These are phyloP conservation scores for Diachasma alloeum DNA, from an alignment of 1,140 invertebrate species.

Conservation along the genomic window DNA sequence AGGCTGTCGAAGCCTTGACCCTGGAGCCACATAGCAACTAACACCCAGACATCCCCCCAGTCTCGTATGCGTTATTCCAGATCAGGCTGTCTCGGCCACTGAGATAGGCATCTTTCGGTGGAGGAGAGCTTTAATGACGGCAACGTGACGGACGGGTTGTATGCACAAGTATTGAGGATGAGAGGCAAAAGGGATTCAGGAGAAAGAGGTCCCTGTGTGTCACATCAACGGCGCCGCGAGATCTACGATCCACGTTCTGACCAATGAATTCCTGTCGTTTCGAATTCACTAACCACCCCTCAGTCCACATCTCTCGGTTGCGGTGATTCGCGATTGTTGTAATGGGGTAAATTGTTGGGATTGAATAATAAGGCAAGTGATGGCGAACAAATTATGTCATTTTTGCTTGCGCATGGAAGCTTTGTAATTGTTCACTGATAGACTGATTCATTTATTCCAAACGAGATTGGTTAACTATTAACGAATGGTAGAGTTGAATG, in stretches of 20 bases:
- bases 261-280: slow-evolving; percentile 6
- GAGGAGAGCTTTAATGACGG: slow-evolving; percentile 53
- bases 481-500: too few species aligned
- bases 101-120: slow-evolving; percentile 52
- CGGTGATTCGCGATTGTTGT: background rate
- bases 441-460: too few species aligned
- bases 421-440: too few species aligned
- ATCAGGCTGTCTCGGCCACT: slow-evolving; percentile 41
- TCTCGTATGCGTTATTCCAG: slow-evolving; percentile 30
- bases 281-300: background rate
- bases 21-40: slow-evolving; percentile 27
- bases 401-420: too few species aligned
- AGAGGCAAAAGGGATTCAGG: slow-evolving; percentile 31
- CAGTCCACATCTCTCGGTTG: background rate
- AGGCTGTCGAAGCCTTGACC: slow-evolving; percentile 54
- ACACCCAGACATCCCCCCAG: background rate
- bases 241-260: slow-evolving; percentile 43
- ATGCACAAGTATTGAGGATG: slow-evolving; percentile 35
- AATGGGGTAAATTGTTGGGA: background rate
- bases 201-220: slow-evolving; percentile 44
- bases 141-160: slow-evolving; percentile 54
- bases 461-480: too few species aligned
- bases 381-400: background rate
- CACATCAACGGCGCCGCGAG: slow-evolving; percentile 58
- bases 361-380: background rate